Conservation (phyloP, 2,113 vertebrate species). For the Carassius gibelio region DNA sequence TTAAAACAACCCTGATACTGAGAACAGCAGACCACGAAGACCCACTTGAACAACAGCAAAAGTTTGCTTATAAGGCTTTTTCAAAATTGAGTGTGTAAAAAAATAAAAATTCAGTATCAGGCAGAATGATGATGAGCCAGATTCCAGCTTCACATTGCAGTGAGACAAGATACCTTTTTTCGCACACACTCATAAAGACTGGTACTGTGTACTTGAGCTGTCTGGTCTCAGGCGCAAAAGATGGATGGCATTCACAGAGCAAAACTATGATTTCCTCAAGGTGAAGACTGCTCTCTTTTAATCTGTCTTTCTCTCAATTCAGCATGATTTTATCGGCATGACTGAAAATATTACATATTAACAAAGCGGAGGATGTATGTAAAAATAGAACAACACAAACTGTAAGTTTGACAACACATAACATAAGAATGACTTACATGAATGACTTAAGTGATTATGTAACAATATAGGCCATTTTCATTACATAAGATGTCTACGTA, state of each 20-base stretch:
- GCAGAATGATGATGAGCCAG: background rate
- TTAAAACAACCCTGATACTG: background rate
- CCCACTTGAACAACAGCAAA: background rate
- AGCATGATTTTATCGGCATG: background rate
- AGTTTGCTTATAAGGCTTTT: background rate
- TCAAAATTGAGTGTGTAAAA: background rate
- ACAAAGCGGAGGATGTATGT: background rate
- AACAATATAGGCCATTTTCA: background rate
- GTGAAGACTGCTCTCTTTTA: slow-evolving; percentile 11
- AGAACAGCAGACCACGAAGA: background rate
- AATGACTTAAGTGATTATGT: background rate
- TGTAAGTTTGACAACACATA: background rate
- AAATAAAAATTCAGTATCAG: background rate
- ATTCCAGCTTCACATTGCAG: background rate
- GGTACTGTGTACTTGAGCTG: background rate
- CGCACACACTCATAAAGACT: background rate
- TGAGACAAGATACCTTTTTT: background rate
- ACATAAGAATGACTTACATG: background rate
- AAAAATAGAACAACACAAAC: background rate
- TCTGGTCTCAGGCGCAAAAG: background rate
- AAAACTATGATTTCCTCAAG: slow-evolving; percentile 10
- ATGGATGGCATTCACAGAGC: background rate
- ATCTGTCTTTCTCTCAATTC: background rate
- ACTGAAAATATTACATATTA: background rate
- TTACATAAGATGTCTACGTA: background rate